Conservation (phyloP, 2,113 vertebrate species). For the Anarhynchus alexandrinus region DNA sequence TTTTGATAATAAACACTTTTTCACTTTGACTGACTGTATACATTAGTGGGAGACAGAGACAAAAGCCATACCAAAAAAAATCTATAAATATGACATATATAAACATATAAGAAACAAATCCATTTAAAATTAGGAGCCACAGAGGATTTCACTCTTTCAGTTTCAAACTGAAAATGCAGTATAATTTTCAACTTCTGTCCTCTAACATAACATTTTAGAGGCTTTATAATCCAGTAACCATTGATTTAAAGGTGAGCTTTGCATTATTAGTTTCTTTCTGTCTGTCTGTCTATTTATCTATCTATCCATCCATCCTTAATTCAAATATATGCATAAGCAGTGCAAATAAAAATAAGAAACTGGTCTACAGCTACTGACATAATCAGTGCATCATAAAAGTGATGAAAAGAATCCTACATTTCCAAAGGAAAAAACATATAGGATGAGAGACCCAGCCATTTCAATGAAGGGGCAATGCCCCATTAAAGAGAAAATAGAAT, state of each 20-base stretch:
- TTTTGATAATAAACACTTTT: neutral
- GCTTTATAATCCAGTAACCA: neutral
- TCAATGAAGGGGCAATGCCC: neutral
- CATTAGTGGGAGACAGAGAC: neutral
- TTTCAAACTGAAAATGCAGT: neutral
- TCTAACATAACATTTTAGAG: neutral
- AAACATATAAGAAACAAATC: neutral
- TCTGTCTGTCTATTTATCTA: neutral
- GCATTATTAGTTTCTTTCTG: neutral
- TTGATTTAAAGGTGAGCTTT: neutral
- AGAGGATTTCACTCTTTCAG: neutral
- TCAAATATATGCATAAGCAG: neutral
- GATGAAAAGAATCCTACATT: neutral
- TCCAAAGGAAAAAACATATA: neutral
- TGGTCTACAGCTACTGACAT: neutral
- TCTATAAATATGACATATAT: neutral
- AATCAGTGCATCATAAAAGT: neutral
- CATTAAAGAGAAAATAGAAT: neutral
- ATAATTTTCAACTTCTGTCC: neutral
- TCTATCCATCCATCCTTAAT: neutral
- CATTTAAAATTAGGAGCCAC: neutral
- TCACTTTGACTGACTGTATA: neutral
- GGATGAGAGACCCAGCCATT: neutral
- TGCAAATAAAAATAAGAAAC: neutral
- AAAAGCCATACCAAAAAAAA: neutral